A percentile compares a stretch with the other conserved stretches of the same genome.
phyloP scores from a whole-genome alignment of 2,113 vertebrate species.

The Gambusia holbrooki region DNA sequence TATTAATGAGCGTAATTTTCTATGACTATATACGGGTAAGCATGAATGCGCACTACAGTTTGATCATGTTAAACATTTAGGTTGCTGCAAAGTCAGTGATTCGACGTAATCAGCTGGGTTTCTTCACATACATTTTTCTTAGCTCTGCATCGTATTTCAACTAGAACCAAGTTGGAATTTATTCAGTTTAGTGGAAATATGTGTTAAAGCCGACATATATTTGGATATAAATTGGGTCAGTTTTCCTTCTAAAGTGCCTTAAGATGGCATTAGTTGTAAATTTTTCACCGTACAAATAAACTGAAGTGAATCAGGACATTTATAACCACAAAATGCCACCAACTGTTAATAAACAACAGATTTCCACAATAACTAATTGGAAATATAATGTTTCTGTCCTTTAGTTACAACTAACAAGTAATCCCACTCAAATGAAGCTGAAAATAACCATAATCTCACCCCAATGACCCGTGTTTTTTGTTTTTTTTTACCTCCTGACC shows the following conservation, averaged over 20 bases:
- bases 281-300: neutral
- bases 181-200: too few species aligned
- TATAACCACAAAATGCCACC: neutral
- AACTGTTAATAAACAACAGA: neutral
- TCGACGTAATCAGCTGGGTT: too few species aligned
- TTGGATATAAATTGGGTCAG: neutral
- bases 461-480: slow-evolving; percentile 10
- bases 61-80: neutral
- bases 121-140: too few species aligned
- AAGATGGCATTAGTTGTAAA: too few species aligned
- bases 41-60: neutral
- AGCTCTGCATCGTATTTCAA: too few species aligned
- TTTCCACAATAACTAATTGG: neutral
- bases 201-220: neutral
- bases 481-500: slow-evolving; percentile 13
- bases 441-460: slow-evolving; percentile 5
- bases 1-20: too few species aligned
- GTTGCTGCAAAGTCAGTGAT: too few species aligned
- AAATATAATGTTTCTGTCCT: neutral
- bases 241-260: too few species aligned
- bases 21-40: neutral
- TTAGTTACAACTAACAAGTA: slow-evolving; percentile 18
- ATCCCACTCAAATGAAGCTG: slow-evolving; percentile 8
- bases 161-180: too few species aligned
- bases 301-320: neutral